phyloP scores from a whole-genome alignment of 2,888 invertebrate genomes.

The Hydraecia micacea region DNA sequence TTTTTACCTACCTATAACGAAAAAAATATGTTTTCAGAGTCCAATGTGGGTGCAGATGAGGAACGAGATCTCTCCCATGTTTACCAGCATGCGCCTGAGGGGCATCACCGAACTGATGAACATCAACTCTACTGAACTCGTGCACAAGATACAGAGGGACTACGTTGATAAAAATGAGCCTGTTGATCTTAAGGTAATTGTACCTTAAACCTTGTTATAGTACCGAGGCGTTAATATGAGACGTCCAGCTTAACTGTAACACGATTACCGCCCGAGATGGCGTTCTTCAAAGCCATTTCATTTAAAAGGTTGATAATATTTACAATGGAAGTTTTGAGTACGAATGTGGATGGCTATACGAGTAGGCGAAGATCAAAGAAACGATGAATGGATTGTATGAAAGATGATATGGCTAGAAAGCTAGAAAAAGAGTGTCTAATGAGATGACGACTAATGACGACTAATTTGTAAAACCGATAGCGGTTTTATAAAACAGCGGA shows the following conservation, averaged over 20 bases:
- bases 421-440: background rate
- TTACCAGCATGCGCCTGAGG: slow-evolving; percentile 78
- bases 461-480: background rate
- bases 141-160: slow-evolving; percentile 78
- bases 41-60: slow-evolving; percentile 80
- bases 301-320: background rate
- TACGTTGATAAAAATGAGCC: slow-evolving; percentile 73
- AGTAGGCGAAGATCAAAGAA: background rate
- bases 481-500: too few relatives aligned
- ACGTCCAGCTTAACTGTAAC: background rate
- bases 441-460: background rate
- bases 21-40: slow-evolving; percentile 70
- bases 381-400: background rate
- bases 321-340: background rate
- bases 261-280: background rate
- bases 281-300: background rate
- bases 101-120: slow-evolving; percentile 82
- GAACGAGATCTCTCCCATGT: slow-evolving; percentile 80
- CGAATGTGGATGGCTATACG: background rate
- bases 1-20: background rate
- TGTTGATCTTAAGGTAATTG: slow-evolving; percentile 79
- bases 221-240: background rate
- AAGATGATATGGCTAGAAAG: background rate
- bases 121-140: slow-evolving; percentile 76
- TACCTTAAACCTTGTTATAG: background rate